A percentile compares a stretch with the other conserved stretches of the same genome.
phyloP scores from a whole-genome alignment of 92 coral and sea anemone species.

The Parazoanthus swiftii region DNA sequence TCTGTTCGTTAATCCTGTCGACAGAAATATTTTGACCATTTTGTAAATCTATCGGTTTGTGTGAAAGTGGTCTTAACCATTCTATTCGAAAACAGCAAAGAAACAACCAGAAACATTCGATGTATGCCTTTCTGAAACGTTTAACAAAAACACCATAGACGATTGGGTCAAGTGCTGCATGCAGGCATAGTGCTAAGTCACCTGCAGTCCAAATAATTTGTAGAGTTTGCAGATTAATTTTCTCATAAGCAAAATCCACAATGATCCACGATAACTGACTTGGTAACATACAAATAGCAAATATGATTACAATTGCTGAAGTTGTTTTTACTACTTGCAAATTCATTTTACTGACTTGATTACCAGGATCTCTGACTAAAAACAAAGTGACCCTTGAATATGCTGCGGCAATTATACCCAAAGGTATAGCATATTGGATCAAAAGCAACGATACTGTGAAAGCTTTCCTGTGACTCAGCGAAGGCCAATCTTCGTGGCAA shows the following conservation, averaged over 20 bases:
- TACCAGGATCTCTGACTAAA: conserved; percentile 23
- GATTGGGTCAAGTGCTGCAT: conserved; percentile 23
- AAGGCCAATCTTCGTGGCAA: conserved; percentile 28
- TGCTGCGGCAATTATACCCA: conserved; percentile 25
- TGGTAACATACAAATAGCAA: conserved; percentile 32
- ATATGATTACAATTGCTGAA: conserved; percentile 17
- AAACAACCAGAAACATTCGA: neutral
- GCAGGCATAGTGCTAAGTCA: conserved; percentile 29
- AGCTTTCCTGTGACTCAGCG: conserved; percentile 14
- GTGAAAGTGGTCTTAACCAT: neutral
- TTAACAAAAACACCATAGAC: conserved; percentile 38
- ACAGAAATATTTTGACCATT: neutral
- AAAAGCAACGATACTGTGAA: conserved; percentile 20
- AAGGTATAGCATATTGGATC: conserved; percentile 33
- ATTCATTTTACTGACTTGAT: conserved; percentile 38
- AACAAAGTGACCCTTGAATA: conserved; percentile 27
- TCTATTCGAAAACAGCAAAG: neutral
- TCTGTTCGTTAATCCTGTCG: neutral
- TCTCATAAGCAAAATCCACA: conserved; percentile 14
- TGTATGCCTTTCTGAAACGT: conserved; percentile 35
- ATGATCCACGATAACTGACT: conserved; percentile 38
- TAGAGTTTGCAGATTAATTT: neutral
- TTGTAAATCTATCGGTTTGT: neutral
- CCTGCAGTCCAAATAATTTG: conserved; percentile 30
- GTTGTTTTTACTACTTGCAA: conserved; percentile 36